Evolutionary conservation across 1,140 invertebrate genomes (phyloP).

Genomic region (Ganaspis sp.): DNA sequence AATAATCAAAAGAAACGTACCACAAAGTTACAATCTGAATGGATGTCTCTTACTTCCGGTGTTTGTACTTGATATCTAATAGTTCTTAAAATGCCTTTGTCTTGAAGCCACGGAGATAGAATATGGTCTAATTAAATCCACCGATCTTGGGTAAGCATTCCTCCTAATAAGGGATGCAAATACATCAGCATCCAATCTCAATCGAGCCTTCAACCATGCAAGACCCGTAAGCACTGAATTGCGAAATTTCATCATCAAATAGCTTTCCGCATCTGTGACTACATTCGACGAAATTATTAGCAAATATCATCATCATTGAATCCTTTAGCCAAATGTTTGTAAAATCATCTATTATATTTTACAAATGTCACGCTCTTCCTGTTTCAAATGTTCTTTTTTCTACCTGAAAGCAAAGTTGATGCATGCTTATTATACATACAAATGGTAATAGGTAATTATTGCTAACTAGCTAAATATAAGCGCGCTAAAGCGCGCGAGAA

Average conservation of each 20-base stretch:
- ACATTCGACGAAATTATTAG: conserved; percentile 4
- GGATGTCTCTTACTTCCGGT: background rate
- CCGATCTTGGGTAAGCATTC: conserved; percentile 39
- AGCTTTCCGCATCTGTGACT: conserved; percentile 24
- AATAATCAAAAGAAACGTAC: no score
- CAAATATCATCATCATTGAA: background rate
- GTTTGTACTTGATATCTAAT: background rate
- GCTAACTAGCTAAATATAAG: no score
- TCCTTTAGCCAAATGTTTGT: background rate
- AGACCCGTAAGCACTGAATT: conserved; percentile 39
- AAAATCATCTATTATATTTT: no score
- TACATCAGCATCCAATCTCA: conserved; percentile 56
- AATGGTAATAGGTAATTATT: no score
- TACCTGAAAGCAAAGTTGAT: no score
- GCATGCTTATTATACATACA: no score
- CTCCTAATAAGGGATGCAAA: conserved; percentile 59
- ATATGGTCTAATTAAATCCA: conserved; percentile 61
- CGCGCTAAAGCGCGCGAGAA: no score
- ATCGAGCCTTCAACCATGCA: conserved; percentile 7
- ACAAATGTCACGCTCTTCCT: no score
- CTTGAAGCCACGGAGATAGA: conserved; percentile 43
- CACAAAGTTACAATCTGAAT: background rate
- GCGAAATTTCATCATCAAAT: conserved; percentile 39
- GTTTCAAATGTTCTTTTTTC: no score
- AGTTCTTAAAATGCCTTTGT: conserved; percentile 6